These are phyloP conservation scores for Sinonovacula constricta DNA, from an alignment of 1,140 invertebrate genomes.

Conservation along the genomic window DNA sequence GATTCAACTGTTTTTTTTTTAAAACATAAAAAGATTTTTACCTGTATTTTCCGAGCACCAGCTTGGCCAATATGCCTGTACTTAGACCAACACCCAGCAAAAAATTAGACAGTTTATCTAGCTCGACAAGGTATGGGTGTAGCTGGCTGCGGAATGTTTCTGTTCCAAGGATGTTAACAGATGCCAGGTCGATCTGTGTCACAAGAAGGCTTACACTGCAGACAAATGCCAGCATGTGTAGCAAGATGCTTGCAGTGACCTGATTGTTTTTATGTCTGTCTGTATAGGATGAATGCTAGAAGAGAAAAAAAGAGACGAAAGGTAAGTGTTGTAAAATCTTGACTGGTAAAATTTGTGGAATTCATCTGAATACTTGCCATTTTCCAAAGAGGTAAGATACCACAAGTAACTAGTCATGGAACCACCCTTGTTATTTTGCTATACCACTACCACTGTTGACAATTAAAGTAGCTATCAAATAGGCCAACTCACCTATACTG, in stretches of 20 bases:
- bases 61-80: slow-evolving; percentile 35
- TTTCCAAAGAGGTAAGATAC: too few relatives aligned
- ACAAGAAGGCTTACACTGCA: background rate
- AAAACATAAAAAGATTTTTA: slow-evolving; percentile 4
- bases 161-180: too few relatives aligned
- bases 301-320: background rate
- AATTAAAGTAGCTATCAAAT: too few relatives aligned
- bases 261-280: background rate
- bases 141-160: background rate
- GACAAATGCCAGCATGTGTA: slow-evolving; percentile 4
- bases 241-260: background rate
- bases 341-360: too few relatives aligned
- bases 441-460: too few relatives aligned
- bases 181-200: background rate
- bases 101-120: background rate
- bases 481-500: too few relatives aligned
- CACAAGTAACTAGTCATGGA: too few relatives aligned
- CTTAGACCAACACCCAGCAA: slow-evolving; percentile 1
- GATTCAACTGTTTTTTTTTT: too few relatives aligned
- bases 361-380: too few relatives aligned
- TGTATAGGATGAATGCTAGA: slow-evolving; percentile 24
- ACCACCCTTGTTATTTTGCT: too few relatives aligned
- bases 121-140: slow-evolving; percentile 23
- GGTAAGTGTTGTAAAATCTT: too few relatives aligned
- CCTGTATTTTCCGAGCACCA: slow-evolving; percentile 49